phyloP scores from a whole-genome alignment of 92 coral and sea anemone species.

The Zoanthus sansibaricus region DNA sequence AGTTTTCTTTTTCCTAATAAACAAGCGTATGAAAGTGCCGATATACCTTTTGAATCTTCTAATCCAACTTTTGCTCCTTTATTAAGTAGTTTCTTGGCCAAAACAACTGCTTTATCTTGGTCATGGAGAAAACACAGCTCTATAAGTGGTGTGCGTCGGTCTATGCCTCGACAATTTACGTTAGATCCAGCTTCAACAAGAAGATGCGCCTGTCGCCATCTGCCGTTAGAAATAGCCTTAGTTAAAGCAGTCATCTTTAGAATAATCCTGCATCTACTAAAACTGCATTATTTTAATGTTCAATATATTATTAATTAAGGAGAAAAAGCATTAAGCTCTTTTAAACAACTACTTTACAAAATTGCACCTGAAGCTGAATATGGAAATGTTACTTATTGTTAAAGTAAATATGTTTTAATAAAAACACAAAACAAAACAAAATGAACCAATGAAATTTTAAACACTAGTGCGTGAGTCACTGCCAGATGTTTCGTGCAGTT shows the following conservation, averaged over 20 bases:
- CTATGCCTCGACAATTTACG: slow-evolving; percentile 68
- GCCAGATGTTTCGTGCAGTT: slow-evolving; percentile 28
- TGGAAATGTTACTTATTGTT: neutral
- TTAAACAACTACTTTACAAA: neutral
- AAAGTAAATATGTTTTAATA: neutral
- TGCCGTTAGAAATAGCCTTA: slow-evolving; percentile 63
- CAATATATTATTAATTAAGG: neutral
- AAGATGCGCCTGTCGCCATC: slow-evolving; percentile 87
- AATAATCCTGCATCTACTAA: too few relatives aligned
- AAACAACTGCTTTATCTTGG: slow-evolving; percentile 67
- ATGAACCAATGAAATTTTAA: slow-evolving; percentile 20
- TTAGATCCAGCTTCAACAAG: slow-evolving; percentile 77
- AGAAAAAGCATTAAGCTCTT: neutral
- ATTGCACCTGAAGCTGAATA: neutral
- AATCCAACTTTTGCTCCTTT: slow-evolving; percentile 74
- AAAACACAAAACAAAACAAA: slow-evolving; percentile 6
- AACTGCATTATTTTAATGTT: too few relatives aligned
- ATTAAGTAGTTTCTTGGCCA: slow-evolving; percentile 74
- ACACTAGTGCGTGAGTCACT: neutral
- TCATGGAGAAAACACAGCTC: slow-evolving; percentile 85
- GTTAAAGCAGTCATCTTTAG: slow-evolving; percentile 72
- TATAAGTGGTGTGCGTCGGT: slow-evolving; percentile 74
- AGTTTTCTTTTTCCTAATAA: slow-evolving; percentile 68
- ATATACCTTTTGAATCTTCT: slow-evolving; percentile 72
- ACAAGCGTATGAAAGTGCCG: slow-evolving; percentile 79